Evolutionary conservation across 1,140 invertebrate species (phyloP).

Genomic region (Drepana arcuata): DNA sequence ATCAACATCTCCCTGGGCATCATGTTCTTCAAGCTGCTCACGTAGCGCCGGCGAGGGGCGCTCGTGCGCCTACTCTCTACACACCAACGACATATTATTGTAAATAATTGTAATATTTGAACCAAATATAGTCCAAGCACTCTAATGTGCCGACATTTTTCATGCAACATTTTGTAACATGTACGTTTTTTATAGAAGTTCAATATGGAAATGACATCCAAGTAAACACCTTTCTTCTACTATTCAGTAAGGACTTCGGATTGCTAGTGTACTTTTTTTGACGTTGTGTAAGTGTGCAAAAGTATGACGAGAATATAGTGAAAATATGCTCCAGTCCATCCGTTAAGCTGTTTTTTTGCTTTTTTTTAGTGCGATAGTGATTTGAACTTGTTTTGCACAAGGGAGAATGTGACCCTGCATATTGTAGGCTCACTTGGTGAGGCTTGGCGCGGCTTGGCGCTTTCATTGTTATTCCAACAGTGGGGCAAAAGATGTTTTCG

Average conservation of each 20-base stretch:
- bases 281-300: constrained; percentile 55
- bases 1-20: constrained; percentile 96
- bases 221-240: constrained; percentile 33
- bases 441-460: constrained; percentile 15
- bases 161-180: constrained; percentile 19
- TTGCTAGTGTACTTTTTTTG: constrained; percentile 56
- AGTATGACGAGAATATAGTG: constrained; percentile 32
- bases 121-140: constrained; percentile 29
- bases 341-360: constrained; percentile 27
- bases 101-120: constrained; percentile 40
- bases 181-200: constrained; percentile 33
- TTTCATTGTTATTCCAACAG: constrained; percentile 11
- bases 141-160: too few relatives aligned
- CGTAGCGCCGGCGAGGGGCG: constrained; percentile 78
- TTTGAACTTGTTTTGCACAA: constrained; percentile 29
- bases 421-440: constrained; percentile 45
- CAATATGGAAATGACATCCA: constrained; percentile 25
- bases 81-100: constrained; percentile 19
- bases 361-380: constrained; percentile 48
- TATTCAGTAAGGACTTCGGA: constrained; percentile 48
- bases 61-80: constrained; percentile 32
- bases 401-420: constrained; percentile 45
- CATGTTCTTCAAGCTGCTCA: constrained; percentile 97
- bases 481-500: constrained; percentile 4
- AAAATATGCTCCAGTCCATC: constrained; percentile 36